phyloP scores from a whole-genome alignment of 2,113 vertebrate species.

The Elephas maximus region DNA sequence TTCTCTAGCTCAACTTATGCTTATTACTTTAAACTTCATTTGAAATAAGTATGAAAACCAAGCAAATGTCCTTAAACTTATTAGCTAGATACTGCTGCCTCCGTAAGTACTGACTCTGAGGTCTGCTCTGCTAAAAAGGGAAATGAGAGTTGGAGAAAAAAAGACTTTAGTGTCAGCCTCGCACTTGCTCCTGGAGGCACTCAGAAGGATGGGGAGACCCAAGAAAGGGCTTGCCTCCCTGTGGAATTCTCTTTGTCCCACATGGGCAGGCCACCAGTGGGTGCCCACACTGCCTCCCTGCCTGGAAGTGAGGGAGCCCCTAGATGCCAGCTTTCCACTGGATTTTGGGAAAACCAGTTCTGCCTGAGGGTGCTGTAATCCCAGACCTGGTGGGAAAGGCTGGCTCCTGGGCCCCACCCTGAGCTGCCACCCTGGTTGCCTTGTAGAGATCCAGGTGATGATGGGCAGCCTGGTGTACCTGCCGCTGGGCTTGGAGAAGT shows the following conservation, averaged over 20 bases:
- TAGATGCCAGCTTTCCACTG: background rate
- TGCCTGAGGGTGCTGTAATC: background rate
- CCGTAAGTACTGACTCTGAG: background rate
- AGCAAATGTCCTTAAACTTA: background rate
- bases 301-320: background rate
- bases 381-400: background rate
- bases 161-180: background rate
- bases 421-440: background rate
- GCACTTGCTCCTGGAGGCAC: background rate
- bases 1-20: background rate
- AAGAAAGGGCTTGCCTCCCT: background rate
- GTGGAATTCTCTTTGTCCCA: no score
- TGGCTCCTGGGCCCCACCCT: background rate
- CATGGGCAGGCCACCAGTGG: background rate
- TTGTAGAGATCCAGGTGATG: conserved; percentile 95
- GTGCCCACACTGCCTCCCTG: background rate
- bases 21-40: background rate
- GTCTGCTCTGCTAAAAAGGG: background rate
- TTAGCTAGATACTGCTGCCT: background rate
- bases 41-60: background rate
- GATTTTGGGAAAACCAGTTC: background rate
- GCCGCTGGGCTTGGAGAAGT: conserved; percentile 95
- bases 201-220: background rate
- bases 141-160: background rate
- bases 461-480: conserved; percentile 97